Evolutionary conservation across 2,113 vertebrate genomes (phyloP).

Genomic region (Dromas ardeola): DNA sequence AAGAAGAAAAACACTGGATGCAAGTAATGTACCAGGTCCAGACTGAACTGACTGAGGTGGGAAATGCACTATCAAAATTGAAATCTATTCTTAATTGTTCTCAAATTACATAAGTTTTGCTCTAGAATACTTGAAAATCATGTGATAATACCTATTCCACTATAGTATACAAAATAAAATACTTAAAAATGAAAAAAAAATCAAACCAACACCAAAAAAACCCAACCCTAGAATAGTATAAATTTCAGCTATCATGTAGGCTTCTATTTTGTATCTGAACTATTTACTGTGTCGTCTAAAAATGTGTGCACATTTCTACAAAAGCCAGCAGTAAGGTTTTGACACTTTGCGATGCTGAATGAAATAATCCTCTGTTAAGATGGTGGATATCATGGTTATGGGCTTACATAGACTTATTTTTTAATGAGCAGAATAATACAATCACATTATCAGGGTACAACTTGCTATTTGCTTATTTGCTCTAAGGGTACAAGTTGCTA

Average conservation of each 20-base stretch:
- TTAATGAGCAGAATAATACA: not conserved
- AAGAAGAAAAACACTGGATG: not conserved
- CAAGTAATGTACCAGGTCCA: not conserved
- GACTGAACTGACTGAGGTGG: not conserved
- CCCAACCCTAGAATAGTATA: fast-evolving
- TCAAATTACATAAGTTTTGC: not conserved
- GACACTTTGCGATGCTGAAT: not conserved
- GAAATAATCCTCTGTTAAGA: not conserved
- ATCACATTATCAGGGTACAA: not conserved
- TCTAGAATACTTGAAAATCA: not conserved
- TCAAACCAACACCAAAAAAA: fast-evolving
- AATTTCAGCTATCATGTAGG: not conserved
- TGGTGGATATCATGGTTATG: not conserved
- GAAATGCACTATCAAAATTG: not conserved
- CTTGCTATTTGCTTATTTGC: too few relatives aligned
- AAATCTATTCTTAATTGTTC: not conserved
- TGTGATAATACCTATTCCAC: too few relatives aligned
- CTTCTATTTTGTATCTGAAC: not conserved
- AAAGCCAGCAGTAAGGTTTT: not conserved
- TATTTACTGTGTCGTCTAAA: not conserved
- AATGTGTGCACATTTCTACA: not conserved
- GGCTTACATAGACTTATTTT: not conserved
- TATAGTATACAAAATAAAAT: not conserved
- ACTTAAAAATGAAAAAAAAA: not conserved
- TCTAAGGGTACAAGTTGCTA: too few relatives aligned